Conservation (phyloP, 2,113 vertebrate species). For the Gymnocephalus cernua region DNA sequence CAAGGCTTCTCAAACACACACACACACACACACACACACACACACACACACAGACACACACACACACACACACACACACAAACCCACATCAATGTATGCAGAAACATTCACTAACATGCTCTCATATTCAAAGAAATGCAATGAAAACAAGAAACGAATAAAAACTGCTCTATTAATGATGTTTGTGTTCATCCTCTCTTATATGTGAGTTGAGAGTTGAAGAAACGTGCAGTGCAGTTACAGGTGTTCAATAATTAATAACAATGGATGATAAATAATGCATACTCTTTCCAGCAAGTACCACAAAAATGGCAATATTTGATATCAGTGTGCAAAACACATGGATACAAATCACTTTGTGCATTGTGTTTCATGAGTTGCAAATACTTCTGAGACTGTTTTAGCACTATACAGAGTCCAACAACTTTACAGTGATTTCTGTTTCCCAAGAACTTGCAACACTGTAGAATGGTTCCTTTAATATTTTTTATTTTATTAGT, state of each 20-base stretch:
- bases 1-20: constrained; percentile 22
- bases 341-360: too few relatives aligned
- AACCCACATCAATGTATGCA: not conserved
- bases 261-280: not conserved
- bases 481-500: not conserved
- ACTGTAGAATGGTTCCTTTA: not conserved
- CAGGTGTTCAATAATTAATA: not conserved
- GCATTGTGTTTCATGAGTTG: too few relatives aligned
- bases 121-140: not conserved
- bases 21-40: constrained; percentile 18
- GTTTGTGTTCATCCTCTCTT: not conserved
- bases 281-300: not conserved
- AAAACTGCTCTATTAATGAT: not conserved
- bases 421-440: not conserved
- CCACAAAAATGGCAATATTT: not conserved
- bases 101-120: not conserved
- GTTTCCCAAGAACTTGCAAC: not conserved
- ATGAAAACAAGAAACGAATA: not conserved
- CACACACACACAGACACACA: not conserved
- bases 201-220: not conserved
- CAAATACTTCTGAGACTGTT: too few relatives aligned
- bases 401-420: not conserved
- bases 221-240: not conserved
- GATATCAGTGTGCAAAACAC: not conserved
- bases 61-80: not conserved